Percentiles rank a stretch among this genome's conserved stretches.
Conservation (phyloP, 2,888 invertebrate genomes). For the Tolmerus cingulatus region DNA sequence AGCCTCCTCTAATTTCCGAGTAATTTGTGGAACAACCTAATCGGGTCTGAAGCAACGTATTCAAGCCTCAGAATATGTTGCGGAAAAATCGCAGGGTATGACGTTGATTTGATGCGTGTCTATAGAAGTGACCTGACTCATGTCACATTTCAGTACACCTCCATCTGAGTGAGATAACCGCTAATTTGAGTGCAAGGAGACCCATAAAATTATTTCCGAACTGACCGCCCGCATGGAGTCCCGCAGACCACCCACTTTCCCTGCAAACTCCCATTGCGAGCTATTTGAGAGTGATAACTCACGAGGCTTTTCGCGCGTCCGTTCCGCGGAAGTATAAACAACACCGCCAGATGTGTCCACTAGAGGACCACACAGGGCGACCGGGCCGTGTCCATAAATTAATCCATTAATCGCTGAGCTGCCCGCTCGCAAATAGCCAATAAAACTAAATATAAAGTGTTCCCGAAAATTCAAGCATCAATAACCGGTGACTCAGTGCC, state of each 20-base stretch:
- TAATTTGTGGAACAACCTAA: too few relatives aligned
- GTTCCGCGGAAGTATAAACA: background rate
- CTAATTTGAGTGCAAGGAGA: background rate
- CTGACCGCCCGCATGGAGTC: background rate
- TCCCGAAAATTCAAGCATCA: background rate
- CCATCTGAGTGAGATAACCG: background rate
- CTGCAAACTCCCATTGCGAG: background rate
- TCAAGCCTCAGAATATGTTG: background rate
- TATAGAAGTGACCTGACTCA: background rate
- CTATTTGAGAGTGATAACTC: background rate
- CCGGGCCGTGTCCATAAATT: background rate
- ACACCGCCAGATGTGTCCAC: background rate
- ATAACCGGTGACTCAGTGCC: background rate
- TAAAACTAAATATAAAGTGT: conserved; percentile 23
- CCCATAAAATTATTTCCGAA: background rate
- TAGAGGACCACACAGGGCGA: background rate
- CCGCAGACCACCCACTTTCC: background rate
- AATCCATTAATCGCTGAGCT: background rate
- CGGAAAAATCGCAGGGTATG: background rate
- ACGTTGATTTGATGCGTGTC: background rate
- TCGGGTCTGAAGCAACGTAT: too few relatives aligned
- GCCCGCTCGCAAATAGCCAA: background rate
- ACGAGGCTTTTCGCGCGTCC: background rate
- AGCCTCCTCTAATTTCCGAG: too few relatives aligned
- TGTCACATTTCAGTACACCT: background rate